Evolutionary conservation across 1,140 invertebrate species (phyloP), one percentile per base, ranked within the genome.

Genomic region (Lucilia cuprina): DNA sequence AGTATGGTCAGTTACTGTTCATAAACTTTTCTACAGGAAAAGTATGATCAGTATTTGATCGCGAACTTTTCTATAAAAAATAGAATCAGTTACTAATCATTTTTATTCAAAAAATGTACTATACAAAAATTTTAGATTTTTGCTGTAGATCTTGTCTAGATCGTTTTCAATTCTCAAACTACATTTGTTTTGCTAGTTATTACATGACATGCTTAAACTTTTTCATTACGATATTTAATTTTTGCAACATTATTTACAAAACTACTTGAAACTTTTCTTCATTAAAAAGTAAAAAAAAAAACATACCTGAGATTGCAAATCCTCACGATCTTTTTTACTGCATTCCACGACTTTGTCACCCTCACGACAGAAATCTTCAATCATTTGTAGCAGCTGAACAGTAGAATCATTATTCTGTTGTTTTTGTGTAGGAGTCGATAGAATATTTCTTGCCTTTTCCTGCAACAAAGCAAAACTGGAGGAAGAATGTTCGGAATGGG

Each of bases 291-390:
- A 9, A 30, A n/a, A 74, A 80, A 88, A 9, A 30, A n/a, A 74
- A 80, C 89, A 89, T 91, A 96, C 95, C 94, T 96, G 95, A 80
- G 94, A 93, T 84, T 94, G 92, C 50, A 96, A 89, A 91, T 96
- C 96, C 87, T 95, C 94, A 80, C 93, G 93, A 83, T 96, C 95
- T 60, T 92, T 92, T 84, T 93, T 94, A 41, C 93, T 91, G 17
- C 92, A 93, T 83, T 96, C 95, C 1, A 94, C 90, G 80, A 94
- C 91, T 83, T 92, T 93, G 70, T 94, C 93, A n/a, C 93, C 93
- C 85, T 94, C 93, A 55, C 91, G 91, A 47, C 92, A 93, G 9
- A 95, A 87, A 85, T 94, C 94, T 85, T 95, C 94, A 25, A 95
- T 92, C 55, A 94, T 87, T 86, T 93, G 92, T 8, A 94, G 77